Conservation (phyloP, 1,140 invertebrate genomes). For the Pinna nobilis region DNA sequence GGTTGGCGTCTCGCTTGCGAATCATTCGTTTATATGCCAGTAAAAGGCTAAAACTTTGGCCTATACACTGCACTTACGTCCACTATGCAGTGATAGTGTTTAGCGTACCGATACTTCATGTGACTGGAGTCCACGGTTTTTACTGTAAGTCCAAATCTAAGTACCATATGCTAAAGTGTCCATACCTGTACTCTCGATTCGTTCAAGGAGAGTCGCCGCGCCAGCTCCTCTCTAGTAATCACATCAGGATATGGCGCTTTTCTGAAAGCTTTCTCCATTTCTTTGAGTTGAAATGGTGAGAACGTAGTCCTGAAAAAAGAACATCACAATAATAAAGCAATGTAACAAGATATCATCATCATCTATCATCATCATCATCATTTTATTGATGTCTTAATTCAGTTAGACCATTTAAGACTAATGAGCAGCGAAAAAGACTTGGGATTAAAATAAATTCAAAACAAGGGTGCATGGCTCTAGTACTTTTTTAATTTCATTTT, state of each 20-base stretch:
- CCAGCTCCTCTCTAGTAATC: constrained; percentile 95
- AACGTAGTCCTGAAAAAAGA: constrained; percentile 87
- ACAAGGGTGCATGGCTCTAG: no score
- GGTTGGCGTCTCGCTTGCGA: no score
- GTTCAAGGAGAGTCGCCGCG: constrained; percentile 90
- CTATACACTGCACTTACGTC: neutral
- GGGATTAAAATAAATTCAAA: no score
- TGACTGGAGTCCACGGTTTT: neutral
- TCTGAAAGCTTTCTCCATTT: constrained; percentile 94
- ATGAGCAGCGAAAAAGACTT: no score
- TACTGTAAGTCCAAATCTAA: neutral
- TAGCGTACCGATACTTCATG: neutral
- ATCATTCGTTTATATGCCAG: no score
- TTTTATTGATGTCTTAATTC: no score
- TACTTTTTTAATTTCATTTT: no score
- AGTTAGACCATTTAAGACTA: no score
- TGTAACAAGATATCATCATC: no score
- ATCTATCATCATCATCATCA: no score
- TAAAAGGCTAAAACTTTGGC: neutral
- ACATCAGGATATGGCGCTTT: constrained; percentile 97
- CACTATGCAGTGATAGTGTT: neutral
- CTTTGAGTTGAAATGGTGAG: constrained; percentile 95
- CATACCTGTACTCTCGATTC: constrained; percentile 95
- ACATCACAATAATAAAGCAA: constrained; percentile 14
- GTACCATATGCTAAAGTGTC: neutral